Percentiles rank a stretch among this genome's conserved stretches.
phyloP scores from a whole-genome alignment of 1,140 invertebrate species.

The Dendrolimus punctatus region DNA sequence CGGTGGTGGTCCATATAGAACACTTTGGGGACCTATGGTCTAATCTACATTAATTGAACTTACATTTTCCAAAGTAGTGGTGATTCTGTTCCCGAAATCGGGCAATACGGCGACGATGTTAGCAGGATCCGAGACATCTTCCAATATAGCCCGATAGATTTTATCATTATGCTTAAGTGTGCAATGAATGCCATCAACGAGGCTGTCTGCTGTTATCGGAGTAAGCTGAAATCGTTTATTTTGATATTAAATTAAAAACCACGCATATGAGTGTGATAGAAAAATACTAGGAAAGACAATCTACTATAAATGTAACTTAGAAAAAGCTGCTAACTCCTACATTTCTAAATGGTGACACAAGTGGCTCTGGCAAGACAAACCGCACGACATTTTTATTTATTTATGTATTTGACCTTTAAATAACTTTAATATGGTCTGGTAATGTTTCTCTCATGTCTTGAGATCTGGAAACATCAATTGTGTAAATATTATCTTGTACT shows the following conservation, averaged over 20 bases:
- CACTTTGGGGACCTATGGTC: too few relatives aligned
- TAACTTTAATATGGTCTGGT: too few relatives aligned
- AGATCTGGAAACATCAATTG: too few relatives aligned
- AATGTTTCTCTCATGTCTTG: too few relatives aligned
- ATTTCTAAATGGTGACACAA: conserved; percentile 1
- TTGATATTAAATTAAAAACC: conserved; percentile 1
- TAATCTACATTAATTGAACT: conserved; percentile 9
- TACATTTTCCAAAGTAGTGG: conserved; percentile 40
- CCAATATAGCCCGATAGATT: conserved; percentile 45
- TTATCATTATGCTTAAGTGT: conserved; percentile 39
- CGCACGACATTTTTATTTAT: too few relatives aligned
- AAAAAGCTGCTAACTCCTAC: not conserved
- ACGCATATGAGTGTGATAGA: not conserved
- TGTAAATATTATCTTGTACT: conserved; percentile 4
- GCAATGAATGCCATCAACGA: conserved; percentile 45
- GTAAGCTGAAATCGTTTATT: conserved; percentile 27
- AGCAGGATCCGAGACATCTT: conserved; percentile 29
- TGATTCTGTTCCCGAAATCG: conserved; percentile 41
- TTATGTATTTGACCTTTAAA: too few relatives aligned
- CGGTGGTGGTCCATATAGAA: too few relatives aligned
- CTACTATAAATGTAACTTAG: too few relatives aligned
- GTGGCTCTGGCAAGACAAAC: not conserved
- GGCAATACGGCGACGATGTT: conserved; percentile 36
- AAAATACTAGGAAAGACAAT: too few relatives aligned
- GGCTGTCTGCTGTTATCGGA: conserved; percentile 30